Base-by-base conservation (phyloP, 2,113 vertebrate species). In the Egretta garzetta region DNA sequence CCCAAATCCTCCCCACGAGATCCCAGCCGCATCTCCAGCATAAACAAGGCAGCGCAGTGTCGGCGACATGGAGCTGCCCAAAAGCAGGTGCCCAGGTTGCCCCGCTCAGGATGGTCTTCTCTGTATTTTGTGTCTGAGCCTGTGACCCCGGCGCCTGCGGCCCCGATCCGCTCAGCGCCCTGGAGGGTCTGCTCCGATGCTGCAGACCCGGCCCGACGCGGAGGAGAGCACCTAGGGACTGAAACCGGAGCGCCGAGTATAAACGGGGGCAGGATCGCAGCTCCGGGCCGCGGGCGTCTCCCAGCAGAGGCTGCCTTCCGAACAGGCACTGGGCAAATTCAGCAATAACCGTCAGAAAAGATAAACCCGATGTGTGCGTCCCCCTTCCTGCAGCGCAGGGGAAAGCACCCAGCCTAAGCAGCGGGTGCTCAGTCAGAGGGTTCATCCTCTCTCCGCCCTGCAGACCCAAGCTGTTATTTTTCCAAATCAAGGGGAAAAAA, bases 171-270 rank as follows among this genome's bases (percentile, higher is more conserved):
- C 43, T 43, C 71, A 1, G 21, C 4, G 4, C 14, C 8, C 53
- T 1, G 0, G 23, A 33, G 83, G 45, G 47, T 37, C n/a, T 16
- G 17, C 74, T 12, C 35, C 5, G 87, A 6, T 43, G 70, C 55
- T 8, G 10, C 41, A 66, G 35, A 30, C 43, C 66, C 6, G 3
- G 55, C 1, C 3, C 26, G 5, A 2, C 0, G 0, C 3, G 3
- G 19, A 16, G 84, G 35, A 62, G 64, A 19, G 76, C 37, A 8
- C 23, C 3, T 6, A 15, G 1, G 5, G 53, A 1, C 49, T 6
- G 68, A 6, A 14, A 24, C 1, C 0, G 20, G 21, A 47, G 75
- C 10, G 8, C 23, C 1, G 72, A 23, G 63, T 0, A 0, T 9
- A 23, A 27, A 12, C 1, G 12, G 26, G 74, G 62, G 63, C 63